These are phyloP conservation scores for Rana temporaria DNA, from an alignment of 2,113 vertebrate species.

Conservation along the genomic window DNA sequence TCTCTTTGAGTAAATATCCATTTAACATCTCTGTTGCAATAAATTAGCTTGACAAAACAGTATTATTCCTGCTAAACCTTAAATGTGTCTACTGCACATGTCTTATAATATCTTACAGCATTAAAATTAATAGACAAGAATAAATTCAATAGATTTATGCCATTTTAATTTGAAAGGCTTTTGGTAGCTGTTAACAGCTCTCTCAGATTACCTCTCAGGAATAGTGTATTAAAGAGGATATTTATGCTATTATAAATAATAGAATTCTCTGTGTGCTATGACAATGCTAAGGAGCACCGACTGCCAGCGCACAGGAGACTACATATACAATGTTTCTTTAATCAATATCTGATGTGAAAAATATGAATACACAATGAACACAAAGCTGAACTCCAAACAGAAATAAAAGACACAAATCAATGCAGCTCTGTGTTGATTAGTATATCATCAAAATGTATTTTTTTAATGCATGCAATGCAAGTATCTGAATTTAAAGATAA, in stretches of 20 bases:
- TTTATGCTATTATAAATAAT: conserved; percentile 45
- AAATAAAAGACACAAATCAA: too few species aligned
- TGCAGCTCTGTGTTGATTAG: too few species aligned
- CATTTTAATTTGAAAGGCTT: conserved; percentile 42
- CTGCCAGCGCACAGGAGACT: neutral
- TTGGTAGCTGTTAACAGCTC: conserved; percentile 37
- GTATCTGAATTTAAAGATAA: too few species aligned
- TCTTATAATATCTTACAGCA: conserved; percentile 9
- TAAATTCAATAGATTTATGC: conserved; percentile 40
- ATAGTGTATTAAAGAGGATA: conserved; percentile 37
- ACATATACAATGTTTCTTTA: conserved; percentile 1
- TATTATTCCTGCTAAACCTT: conserved; percentile 1
- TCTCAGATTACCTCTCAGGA: conserved; percentile 44
- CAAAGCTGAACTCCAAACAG: neutral
- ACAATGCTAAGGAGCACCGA: neutral
- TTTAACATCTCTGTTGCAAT: neutral
- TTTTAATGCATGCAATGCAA: too few species aligned
- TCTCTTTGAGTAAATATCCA: too few species aligned
- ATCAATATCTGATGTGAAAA: neutral
- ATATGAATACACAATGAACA: neutral
- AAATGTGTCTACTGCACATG: conserved; percentile 7
- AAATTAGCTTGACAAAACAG: conserved; percentile 3
- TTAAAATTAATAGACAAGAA: conserved; percentile 42
- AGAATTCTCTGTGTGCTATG: conserved; percentile 12
- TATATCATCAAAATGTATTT: too few species aligned